These are phyloP conservation scores for Melipona bicolor DNA, from an alignment of 2,888 invertebrate species.

Conservation along the genomic window DNA sequence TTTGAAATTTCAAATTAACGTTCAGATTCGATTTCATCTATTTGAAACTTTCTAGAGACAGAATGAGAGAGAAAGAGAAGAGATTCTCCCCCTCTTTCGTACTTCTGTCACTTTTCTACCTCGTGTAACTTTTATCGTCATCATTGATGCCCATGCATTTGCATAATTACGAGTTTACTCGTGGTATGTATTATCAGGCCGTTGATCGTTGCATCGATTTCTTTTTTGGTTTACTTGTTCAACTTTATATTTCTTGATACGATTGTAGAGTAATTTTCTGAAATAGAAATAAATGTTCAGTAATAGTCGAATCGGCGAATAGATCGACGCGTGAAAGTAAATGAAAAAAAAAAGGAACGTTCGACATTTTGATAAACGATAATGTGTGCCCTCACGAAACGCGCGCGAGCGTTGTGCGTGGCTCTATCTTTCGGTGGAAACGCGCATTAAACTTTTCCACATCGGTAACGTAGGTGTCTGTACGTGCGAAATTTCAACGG, in stretches of 20 bases:
- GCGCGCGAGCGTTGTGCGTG: conserved; percentile 69
- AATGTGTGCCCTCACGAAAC: conserved; percentile 37
- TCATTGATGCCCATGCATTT: neutral
- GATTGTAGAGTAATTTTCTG: too few relatives aligned
- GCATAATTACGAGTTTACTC: conserved; percentile 3
- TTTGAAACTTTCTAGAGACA: conserved; percentile 43
- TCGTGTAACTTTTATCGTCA: neutral
- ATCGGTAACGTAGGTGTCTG: conserved; percentile 75
- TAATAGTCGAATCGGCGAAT: neutral
- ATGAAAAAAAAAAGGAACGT: neutral
- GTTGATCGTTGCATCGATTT: too few relatives aligned
- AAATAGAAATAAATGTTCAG: neutral
- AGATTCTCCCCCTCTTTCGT: conserved; percentile 11
- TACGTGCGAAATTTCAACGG: conserved; percentile 24
- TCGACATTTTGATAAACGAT: conserved; percentile 4
- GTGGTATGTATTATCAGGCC: neutral
- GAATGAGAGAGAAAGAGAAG: neutral
- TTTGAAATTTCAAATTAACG: conserved; percentile 29
- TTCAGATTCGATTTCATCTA: conserved; percentile 11
- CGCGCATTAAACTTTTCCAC: conserved; percentile 66
- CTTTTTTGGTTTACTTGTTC: neutral
- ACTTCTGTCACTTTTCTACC: conserved; percentile 8
- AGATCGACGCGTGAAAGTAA: neutral
- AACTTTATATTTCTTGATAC: too few relatives aligned
- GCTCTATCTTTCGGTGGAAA: conserved; percentile 79